phyloP scores from a whole-genome alignment of 1,140 invertebrate genomes.

The Drosophila hydei region DNA sequence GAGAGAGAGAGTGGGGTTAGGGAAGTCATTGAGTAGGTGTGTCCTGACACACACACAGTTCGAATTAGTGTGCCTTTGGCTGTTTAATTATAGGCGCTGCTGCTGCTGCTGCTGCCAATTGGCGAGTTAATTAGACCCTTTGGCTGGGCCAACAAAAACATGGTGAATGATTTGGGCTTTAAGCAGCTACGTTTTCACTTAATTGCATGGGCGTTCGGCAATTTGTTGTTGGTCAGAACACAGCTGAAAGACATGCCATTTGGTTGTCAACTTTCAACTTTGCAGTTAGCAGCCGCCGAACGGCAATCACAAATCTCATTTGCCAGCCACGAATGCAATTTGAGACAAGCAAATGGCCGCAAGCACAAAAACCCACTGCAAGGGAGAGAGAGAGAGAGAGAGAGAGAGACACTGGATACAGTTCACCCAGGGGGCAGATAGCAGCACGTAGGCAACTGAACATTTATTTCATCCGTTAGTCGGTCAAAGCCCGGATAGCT shows the following conservation, averaged over 20 bases:
- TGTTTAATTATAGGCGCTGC: constrained; percentile 48
- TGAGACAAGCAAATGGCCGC: constrained; percentile 47
- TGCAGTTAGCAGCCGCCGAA: constrained; percentile 5
- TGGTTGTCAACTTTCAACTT: constrained; percentile 1
- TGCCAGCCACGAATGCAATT: constrained; percentile 61
- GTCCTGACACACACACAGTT: constrained; percentile 10
- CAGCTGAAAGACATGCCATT: constrained; percentile 2
- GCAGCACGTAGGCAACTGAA: not conserved
- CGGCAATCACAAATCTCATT: constrained; percentile 57
- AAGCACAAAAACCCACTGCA: not conserved
- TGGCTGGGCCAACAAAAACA: constrained; percentile 22
- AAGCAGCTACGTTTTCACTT: constrained; percentile 57
- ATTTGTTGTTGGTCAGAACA: constrained; percentile 6
- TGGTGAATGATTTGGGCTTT: constrained; percentile 34
- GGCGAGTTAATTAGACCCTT: constrained; percentile 62
- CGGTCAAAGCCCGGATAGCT: not conserved
- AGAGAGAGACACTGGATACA: not conserved
- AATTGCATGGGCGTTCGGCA: constrained; percentile 52
- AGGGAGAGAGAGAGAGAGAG: not conserved
- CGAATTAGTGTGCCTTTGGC: constrained; percentile 25
- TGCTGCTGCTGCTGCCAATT: constrained; percentile 42
- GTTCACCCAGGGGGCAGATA: not conserved
- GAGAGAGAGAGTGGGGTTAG: not conserved
- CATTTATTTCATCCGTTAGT: not conserved
- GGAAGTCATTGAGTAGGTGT: constrained; percentile 27